A percentile compares a stretch with the other conserved stretches of the same genome.
These are phyloP conservation scores for Menidia menidia DNA, from an alignment of 2,797 vertebrate genomes.

Conservation along the genomic window DNA sequence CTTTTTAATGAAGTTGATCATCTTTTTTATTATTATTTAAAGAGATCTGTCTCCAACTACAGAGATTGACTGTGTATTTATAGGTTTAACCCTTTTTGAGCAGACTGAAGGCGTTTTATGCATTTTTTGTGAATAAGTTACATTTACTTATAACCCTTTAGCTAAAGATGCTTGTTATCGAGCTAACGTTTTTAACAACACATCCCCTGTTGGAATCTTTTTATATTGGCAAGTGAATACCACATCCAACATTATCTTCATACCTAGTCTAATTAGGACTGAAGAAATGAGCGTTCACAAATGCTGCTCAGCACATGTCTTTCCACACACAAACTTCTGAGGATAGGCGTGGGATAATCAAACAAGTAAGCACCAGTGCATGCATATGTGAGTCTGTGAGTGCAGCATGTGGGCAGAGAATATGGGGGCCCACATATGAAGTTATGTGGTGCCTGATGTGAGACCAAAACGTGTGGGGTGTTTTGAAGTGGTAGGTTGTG, in stretches of 20 bases:
- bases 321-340: conserved; percentile 52
- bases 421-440: conserved; percentile 52
- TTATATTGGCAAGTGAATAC: conserved; percentile 14
- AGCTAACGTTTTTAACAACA: conserved; percentile 28
- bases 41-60: conserved; percentile 22
- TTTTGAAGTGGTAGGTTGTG: conserved; percentile 31
- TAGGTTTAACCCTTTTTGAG: conserved; percentile 42
- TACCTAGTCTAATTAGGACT: conserved; percentile 48
- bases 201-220: conserved; percentile 24
- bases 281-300: conserved; percentile 27
- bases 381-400: conserved; percentile 51
- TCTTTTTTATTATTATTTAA: not conserved
- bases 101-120: conserved; percentile 22
- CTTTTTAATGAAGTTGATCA: conserved; percentile 7
- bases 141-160: conserved; percentile 22
- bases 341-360: conserved; percentile 61
- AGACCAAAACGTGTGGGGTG: conserved; percentile 12
- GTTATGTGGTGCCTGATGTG: conserved; percentile 28
- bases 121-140: conserved; percentile 39
- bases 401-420: conserved; percentile 41
- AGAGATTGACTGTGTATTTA: conserved; percentile 51
- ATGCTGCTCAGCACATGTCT: conserved; percentile 63
- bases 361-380: conserved; percentile 34
- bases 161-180: conserved; percentile 17
- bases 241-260: not conserved